Evolutionary conservation across 2,888 invertebrate species (phyloP), one percentile per base, ranked within the genome.

Genomic region (Microplitis deprimator): DNA sequence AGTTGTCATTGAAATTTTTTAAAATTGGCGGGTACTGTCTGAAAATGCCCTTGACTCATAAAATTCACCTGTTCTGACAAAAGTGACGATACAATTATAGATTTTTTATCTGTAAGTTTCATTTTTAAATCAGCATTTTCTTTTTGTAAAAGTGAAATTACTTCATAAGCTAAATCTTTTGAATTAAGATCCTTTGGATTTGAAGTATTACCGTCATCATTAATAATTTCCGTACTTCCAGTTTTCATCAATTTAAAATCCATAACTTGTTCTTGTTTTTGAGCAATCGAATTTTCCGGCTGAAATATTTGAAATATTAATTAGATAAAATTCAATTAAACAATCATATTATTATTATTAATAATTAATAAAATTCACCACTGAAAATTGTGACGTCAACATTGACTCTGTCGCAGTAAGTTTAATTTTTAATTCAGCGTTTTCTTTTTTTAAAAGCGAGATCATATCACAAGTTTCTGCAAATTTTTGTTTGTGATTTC

Each of bases 401-500:
- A 72, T 41, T 16, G 74, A 68, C 20, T 41, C 69, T 5, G 76
- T 65, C 6, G 29, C 17, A 41, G 61, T 73, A 13, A 82, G 20
- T 75, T 79, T 84, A 6, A 73, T 78, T 79, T 83, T 84, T 10
- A 90, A 82, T n/a, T 88, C 86, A 6, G 80, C 50, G 82, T 89
- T 89, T 81, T 90, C 89, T 17, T 82, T 82, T 75, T 85, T 87
- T 20, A 90, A 84, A 59, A 86, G 85, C 13, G 82, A 82, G 8
- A 94, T 92, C 68, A 93, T 88, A 13, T 91, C 91, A 82, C 92
- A 93, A 0, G 93, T 94, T 87, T 94, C 93, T 13, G 91, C 91
- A 87, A 94, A 94, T 88, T 94, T 94, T 81, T 92, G 91, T 83
- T 93, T 93, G 77, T 94, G 93, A 81, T 91, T 85, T 68, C 91